Conservation (phyloP, 2,797 vertebrate species). For the Eurystomus glaucurus region DNA sequence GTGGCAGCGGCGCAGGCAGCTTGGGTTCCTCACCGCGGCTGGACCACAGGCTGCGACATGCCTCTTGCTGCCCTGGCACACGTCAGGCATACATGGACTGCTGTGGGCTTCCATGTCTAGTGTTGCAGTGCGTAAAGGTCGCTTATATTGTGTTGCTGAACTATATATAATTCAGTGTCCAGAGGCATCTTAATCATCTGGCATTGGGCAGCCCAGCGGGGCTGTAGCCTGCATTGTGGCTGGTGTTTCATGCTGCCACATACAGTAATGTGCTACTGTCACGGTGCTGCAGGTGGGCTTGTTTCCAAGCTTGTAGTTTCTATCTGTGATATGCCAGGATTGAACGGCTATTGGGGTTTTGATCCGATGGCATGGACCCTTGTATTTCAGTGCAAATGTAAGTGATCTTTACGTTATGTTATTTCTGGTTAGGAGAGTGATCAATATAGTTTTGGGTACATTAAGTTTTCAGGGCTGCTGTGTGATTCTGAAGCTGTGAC, state of each 20-base stretch:
- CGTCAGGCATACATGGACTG: fast-evolving
- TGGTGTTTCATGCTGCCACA: background rate
- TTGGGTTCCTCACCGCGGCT: background rate
- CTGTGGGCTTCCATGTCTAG: background rate
- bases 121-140: background rate
- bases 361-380: background rate
- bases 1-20: background rate
- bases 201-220: background rate
- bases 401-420: background rate
- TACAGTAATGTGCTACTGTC: background rate
- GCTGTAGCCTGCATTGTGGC: background rate
- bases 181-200: background rate
- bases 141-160: slow-evolving; percentile 40
- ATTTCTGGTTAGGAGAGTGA: background rate
- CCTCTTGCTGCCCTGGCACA: background rate
- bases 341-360: background rate
- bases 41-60: background rate
- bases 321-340: fast-evolving
- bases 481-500: background rate
- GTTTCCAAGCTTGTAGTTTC: background rate
- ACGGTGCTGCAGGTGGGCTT: background rate
- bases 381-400: background rate
- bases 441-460: fast-evolving
- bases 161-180: slow-evolving; percentile 57
- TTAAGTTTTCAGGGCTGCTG: background rate